phyloP scores from a whole-genome alignment of 2,888 invertebrate species.

The Acleris emargana region DNA sequence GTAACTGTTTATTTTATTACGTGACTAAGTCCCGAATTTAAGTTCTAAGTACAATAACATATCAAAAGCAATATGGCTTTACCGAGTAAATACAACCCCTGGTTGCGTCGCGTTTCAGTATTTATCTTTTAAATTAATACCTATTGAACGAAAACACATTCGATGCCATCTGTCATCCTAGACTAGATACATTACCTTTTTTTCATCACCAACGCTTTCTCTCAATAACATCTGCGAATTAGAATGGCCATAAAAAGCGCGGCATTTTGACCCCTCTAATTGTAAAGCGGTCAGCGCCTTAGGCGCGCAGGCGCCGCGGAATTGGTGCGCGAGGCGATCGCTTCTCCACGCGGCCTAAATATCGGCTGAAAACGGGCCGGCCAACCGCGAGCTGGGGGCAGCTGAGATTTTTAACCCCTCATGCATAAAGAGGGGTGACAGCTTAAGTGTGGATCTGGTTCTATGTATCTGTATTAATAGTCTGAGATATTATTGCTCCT shows the following conservation, averaged over 20 bases:
- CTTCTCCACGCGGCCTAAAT: conserved; percentile 73
- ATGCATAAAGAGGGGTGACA: no score
- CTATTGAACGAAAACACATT: no score
- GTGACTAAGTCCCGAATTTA: no score
- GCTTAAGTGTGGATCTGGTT: no score
- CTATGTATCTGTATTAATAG: no score
- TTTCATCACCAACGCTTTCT: conserved; percentile 45
- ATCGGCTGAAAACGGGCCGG: conserved; percentile 62
- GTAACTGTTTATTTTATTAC: no score
- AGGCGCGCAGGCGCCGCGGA: conserved; percentile 45
- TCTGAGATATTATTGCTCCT: no score
- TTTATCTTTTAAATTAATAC: no score
- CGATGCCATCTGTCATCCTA: not conserved
- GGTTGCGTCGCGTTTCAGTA: no score
- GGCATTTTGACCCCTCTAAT: conserved; percentile 67
- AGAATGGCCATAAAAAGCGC: conserved; percentile 45
- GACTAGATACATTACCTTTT: conserved; percentile 36
- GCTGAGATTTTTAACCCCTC: conserved; percentile 6
- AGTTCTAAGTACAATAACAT: no score
- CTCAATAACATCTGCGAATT: conserved; percentile 43
- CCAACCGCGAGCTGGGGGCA: conserved; percentile 47
- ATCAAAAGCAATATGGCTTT: no score
- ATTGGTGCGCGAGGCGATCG: conserved; percentile 71
- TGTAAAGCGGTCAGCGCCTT: conserved; percentile 75
- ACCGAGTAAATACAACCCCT: no score